Evolutionary conservation across 2,888 invertebrate genomes (phyloP), one percentile per base, ranked within the genome.

Genomic region (Andrena haemorrhoa): DNA sequence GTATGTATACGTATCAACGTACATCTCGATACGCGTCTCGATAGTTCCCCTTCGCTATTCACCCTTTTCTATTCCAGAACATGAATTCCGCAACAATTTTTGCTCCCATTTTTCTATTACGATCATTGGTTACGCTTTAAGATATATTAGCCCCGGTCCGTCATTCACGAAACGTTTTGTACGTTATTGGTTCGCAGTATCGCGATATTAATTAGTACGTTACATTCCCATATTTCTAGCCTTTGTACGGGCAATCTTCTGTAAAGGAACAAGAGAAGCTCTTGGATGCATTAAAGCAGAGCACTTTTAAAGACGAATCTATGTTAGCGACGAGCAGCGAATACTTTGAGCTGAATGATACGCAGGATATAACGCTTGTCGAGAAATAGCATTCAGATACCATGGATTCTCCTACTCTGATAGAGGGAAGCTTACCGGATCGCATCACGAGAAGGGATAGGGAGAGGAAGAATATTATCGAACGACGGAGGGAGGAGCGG

Each of bases 401-500:
- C n/a, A 92, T 92, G 91, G 91, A 91, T 77, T 82, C 86, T 63
- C 79, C 80, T 10, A 82, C 75, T 26, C 89, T 94, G 47, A 93
- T 93, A 86, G 93, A 94, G 75, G 94, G 94, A 72, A 94, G 93
- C 90, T 91, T 95, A 75, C 91, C 94, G 0, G 94, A 94, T 77
- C 92, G 94, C 35, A 92, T 95, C 78, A 94, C 90, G 41, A 94
- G 94, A 90, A 94, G 97, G 79, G 96, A 97, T 90, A 95, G 95
- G 75, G 96, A 96, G 90, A 94, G 97, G 16, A 95, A 96, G 92
- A 95, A 96, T 87, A 95, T 96, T 89, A 94, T 96, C 85, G 96
- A 96, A 89, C 96, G 96, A 91, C 95, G 96, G 73, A 95, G 95
- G 87, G 96, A 96, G 89, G 95, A 95, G 71, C 95, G 95, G 90